Evolutionary conservation across 2,113 vertebrate species (phyloP).

Genomic region (Onychorhynchus coronatus): DNA sequence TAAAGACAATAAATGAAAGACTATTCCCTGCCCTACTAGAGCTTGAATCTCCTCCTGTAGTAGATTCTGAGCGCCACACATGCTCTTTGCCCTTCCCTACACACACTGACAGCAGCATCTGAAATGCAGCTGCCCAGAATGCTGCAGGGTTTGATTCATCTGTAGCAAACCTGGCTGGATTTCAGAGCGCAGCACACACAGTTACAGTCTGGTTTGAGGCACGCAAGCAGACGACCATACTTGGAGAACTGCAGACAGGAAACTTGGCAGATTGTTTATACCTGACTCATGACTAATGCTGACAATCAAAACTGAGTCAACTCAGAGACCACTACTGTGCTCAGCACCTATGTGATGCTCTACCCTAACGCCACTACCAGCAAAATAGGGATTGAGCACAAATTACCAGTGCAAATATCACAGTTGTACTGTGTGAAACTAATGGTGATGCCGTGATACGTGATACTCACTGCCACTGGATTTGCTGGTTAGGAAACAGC

Average conservation of each 20-base stretch:
- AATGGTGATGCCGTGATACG: not conserved
- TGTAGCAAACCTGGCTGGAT: not conserved
- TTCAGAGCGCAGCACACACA: not conserved
- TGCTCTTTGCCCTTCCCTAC: rapidly evolving
- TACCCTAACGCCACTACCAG: not conserved
- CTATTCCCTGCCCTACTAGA: not conserved
- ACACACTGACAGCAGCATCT: not conserved
- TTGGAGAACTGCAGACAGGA: slow-evolving; percentile 30
- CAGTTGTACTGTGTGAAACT: rapidly evolving
- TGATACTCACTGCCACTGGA: rapidly evolving
- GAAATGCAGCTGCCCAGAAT: not conserved
- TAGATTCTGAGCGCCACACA: rapidly evolving
- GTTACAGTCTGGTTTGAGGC: not conserved
- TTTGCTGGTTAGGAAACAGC: not conserved
- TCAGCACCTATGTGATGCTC: not conserved
- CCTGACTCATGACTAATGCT: slow-evolving; percentile 2
- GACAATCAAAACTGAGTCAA: not conserved
- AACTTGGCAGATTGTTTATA: slow-evolving; percentile 22
- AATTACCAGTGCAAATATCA: not conserved
- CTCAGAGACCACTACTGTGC: not conserved
- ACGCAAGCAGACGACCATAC: not conserved
- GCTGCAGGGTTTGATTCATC: not conserved
- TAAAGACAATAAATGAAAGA: not conserved
- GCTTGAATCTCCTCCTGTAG: not conserved
- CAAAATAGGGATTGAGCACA: not conserved